Evolutionary conservation across 2,888 invertebrate genomes (phyloP).

Genomic region (Sphaerophoria taeniata): DNA sequence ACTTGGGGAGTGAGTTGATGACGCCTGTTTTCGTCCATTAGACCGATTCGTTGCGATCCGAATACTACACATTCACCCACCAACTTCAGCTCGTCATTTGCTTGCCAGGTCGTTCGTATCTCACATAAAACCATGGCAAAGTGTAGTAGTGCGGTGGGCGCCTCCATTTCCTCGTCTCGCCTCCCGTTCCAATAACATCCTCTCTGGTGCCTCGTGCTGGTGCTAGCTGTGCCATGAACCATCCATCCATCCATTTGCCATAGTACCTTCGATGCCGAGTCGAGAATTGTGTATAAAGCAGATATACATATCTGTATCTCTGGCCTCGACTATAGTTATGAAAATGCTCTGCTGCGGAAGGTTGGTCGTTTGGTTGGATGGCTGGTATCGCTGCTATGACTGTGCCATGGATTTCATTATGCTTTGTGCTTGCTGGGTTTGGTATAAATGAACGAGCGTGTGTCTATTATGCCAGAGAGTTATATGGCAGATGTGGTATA

Average conservation of each 20-base stretch:
- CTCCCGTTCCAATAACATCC: slow-evolving; percentile 59
- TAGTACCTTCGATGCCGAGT: neutral
- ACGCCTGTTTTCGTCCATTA: slow-evolving; percentile 62
- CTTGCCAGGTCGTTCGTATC: slow-evolving; percentile 73
- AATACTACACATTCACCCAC: slow-evolving; percentile 66
- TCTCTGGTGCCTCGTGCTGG: slow-evolving; percentile 46
- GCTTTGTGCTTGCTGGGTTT: slow-evolving; percentile 53
- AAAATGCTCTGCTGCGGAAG: slow-evolving; percentile 49
- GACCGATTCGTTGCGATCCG: slow-evolving; percentile 19
- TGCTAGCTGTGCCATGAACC: slow-evolving; percentile 52
- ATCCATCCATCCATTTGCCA: slow-evolving; percentile 46
- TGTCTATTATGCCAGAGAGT: slow-evolving; percentile 46
- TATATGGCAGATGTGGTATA: slow-evolving; percentile 69
- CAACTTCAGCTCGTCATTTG: slow-evolving; percentile 67
- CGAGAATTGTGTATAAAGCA: too few species aligned
- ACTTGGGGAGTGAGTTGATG: slow-evolving; percentile 43
- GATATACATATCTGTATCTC: slow-evolving; percentile 19
- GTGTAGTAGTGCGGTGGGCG: slow-evolving; percentile 29
- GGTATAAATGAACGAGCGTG: slow-evolving; percentile 42
- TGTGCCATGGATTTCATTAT: slow-evolving; percentile 70
- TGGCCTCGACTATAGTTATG: slow-evolving; percentile 52
- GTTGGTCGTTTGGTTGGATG: slow-evolving; percentile 67
- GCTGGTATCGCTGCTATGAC: slow-evolving; percentile 65
- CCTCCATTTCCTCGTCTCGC: slow-evolving; percentile 39
- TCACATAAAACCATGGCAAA: slow-evolving; percentile 63